Base-by-base conservation (phyloP, 2,888 invertebrate genomes). In the Encarsia formosa region DNA sequence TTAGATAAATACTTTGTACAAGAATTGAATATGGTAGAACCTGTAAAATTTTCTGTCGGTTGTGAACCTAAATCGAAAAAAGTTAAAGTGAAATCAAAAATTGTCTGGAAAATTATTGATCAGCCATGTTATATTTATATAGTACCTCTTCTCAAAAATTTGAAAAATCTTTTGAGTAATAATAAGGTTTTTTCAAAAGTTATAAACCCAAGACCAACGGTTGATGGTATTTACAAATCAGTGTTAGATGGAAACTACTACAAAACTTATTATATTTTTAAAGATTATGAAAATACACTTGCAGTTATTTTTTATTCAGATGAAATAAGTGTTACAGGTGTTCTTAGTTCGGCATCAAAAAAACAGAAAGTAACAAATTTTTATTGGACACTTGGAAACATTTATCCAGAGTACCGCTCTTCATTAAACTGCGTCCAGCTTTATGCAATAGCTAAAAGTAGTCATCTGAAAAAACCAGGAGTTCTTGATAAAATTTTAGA, bases 11-110 rank as follows among this genome's bases (percentile, higher is more conserved):
- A n/a, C n/a, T n/a, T n/a, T n/a, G n/a, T n/a, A n/a, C n/a, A n/a
- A n/a, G n/a, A n/a, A n/a, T n/a, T n/a, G n/a, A n/a, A n/a, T n/a
- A n/a, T n/a, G n/a, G n/a, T n/a, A n/a, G n/a, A n/a, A n/a, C n/a
- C n/a, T n/a, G n/a, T n/a, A n/a, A n/a, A n/a, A n/a, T n/a, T n/a
- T n/a, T n/a, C n/a, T n/a, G n/a, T n/a, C n/a, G n/a, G n/a, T n/a
- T n/a, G n/a, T n/a, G n/a, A n/a, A n/a, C n/a, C n/a, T n/a, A 26
- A 41, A 5, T 41, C 26, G 26, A 26, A 41, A 16, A 41, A 41
- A 24, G 5, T 3, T 23, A 41, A 41, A 41, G 18, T 41, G 18
- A 3, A 16, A 16, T 2, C 8, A 5, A 13, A 18, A 3, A 9
- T 41, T 26, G 18, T 26, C 11, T 9, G 3, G 8, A 18, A 29